A percentile compares a stretch with the other conserved stretches of the same genome.
Evolutionary conservation across 1,140 invertebrate species (phyloP).

Genomic region (Meloidogyne floridensis): DNA sequence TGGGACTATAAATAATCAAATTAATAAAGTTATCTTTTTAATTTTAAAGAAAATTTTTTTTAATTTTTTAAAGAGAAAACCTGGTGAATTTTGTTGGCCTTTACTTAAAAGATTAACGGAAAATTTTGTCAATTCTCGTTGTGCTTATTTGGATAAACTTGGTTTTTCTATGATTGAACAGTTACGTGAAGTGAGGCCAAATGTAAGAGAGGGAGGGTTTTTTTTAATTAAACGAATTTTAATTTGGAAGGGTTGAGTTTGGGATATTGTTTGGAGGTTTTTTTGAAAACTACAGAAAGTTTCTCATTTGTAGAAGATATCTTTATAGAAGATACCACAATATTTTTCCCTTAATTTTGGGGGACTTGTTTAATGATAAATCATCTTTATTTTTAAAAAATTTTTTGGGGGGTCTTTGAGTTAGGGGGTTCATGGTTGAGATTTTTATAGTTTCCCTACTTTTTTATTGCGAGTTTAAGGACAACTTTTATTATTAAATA

Average conservation of each 20-base stretch:
- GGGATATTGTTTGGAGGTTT: too few species aligned
- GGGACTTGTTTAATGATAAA: too few species aligned
- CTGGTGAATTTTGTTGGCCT: slow-evolving; percentile 24
- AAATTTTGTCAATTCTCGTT: slow-evolving; percentile 2
- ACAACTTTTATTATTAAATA: too few species aligned
- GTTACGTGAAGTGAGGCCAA: slow-evolving; percentile 19
- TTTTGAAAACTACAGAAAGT: too few species aligned
- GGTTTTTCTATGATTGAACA: not conserved
- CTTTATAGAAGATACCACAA: too few species aligned
- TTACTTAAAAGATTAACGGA: slow-evolving; percentile 14
- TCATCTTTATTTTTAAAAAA: too few species aligned
- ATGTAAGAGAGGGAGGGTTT: not conserved
- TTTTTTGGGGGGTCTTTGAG: too few species aligned
- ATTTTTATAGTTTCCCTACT: too few species aligned
- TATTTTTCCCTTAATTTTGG: too few species aligned
- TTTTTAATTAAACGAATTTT: not conserved
- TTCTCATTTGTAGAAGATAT: too few species aligned
- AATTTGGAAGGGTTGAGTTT: not conserved
- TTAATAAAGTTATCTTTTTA: slow-evolving; percentile 7
- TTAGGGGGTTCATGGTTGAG: too few species aligned
- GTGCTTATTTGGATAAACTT: not conserved
- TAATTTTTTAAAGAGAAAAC: slow-evolving; percentile 20
- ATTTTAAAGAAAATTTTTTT: not conserved
- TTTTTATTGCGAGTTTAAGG: too few species aligned
- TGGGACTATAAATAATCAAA: not conserved